A percentile compares a stretch with the other conserved stretches of the same genome.
Evolutionary conservation across 2,797 vertebrate species (phyloP).

Genomic region (Rousettus madagascariensis): DNA sequence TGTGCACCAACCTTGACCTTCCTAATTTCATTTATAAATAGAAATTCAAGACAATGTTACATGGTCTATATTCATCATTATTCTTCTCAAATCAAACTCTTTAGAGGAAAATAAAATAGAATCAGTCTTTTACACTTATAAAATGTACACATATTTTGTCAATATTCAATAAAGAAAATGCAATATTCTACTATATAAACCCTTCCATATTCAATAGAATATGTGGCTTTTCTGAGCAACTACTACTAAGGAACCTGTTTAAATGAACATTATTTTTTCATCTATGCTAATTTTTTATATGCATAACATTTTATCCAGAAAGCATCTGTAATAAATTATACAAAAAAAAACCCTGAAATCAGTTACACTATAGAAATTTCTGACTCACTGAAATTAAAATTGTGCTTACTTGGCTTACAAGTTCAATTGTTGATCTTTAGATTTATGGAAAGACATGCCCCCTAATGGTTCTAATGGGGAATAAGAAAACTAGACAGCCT

Average conservation of each 20-base stretch:
- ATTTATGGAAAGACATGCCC: constrained; percentile 47
- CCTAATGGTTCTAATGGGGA: constrained; percentile 34
- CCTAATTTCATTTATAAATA: background rate
- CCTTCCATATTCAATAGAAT: constrained; percentile 68
- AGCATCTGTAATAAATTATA: background rate
- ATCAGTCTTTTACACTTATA: constrained; percentile 36
- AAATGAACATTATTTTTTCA: constrained; percentile 34
- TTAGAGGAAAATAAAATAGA: constrained; percentile 53
- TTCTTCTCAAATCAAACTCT: background rate
- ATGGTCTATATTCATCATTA: constrained; percentile 56
- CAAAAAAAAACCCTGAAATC: background rate
- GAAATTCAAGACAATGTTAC: background rate
- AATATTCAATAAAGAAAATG: constrained; percentile 57
- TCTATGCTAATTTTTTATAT: constrained; percentile 18
- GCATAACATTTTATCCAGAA: constrained; percentile 53
- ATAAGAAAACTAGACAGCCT: background rate
- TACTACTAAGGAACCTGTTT: constrained; percentile 33
- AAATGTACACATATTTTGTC: constrained; percentile 43
- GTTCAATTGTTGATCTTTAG: constrained; percentile 28
- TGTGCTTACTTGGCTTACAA: constrained; percentile 40
- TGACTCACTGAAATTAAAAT: constrained; percentile 18
- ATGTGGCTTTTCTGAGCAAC: constrained; percentile 55
- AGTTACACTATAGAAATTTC: constrained; percentile 47
- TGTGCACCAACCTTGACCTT: background rate
- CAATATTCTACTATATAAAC: constrained; percentile 51